A percentile compares a stretch with the other conserved stretches of the same genome.
These are phyloP conservation scores for Pionites leucogaster DNA, from an alignment of 2,113 vertebrate species.

Conservation along the genomic window DNA sequence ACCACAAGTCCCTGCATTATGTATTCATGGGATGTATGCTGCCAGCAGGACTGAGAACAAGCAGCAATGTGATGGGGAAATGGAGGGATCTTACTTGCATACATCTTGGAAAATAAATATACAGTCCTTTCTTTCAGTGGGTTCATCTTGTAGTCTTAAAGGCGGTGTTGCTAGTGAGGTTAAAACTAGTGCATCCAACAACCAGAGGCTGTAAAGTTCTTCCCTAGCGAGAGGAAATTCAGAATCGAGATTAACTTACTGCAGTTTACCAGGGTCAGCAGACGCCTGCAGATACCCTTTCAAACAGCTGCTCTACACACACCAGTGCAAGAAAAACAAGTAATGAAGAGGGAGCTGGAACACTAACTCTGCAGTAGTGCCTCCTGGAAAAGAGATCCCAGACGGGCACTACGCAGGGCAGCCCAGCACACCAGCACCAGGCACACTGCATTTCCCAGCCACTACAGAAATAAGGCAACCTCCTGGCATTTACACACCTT, in stretches of 20 bases:
- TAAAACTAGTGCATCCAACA: neutral
- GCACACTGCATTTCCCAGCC: neutral
- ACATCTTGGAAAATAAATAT: slow-evolving; percentile 4
- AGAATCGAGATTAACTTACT: neutral
- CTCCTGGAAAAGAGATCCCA: neutral
- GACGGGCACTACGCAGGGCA: neutral
- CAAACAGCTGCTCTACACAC: neutral
- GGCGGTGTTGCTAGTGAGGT: neutral
- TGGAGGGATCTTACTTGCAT: neutral
- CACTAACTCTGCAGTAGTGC: neutral
- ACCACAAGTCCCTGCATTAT: slow-evolving; percentile 24
- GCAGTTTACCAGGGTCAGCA: neutral
- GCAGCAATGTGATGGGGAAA: neutral
- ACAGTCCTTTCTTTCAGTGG: neutral
- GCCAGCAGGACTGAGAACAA: slow-evolving; percentile 34
- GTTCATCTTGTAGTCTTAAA: neutral
- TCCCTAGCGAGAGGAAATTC: slow-evolving; percentile 7
- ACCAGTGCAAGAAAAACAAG: neutral
- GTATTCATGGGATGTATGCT: slow-evolving; percentile 20
- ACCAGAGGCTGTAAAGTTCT: neutral
- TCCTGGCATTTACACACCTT: neutral
- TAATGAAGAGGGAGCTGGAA: neutral
- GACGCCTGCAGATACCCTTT: neutral
- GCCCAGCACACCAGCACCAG: neutral
- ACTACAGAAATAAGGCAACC: neutral